Evolutionary conservation across 2,888 invertebrate genomes (phyloP).

Genomic region (Hyles lineata): DNA sequence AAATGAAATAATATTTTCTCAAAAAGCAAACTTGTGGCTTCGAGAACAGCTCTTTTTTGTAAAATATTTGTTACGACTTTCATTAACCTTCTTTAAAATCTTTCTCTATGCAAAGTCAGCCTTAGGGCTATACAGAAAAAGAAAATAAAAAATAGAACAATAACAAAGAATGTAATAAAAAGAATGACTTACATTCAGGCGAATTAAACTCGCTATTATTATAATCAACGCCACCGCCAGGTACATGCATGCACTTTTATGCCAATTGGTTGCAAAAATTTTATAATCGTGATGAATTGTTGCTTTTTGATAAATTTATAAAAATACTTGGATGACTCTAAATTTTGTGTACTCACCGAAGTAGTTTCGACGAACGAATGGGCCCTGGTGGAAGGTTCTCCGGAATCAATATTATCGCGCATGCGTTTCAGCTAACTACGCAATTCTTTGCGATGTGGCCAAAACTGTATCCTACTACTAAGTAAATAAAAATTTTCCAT

Average conservation of each 20-base stretch:
- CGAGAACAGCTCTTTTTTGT: background rate
- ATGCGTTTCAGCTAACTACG: slow-evolving; percentile 62
- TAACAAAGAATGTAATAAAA: slow-evolving; percentile 41
- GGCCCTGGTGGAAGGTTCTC: slow-evolving; percentile 40
- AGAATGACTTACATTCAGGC: slow-evolving; percentile 73
- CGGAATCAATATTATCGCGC: slow-evolving; percentile 66
- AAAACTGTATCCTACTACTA: background rate
- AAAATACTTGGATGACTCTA: slow-evolving; percentile 49
- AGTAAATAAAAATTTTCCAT: too few relatives aligned
- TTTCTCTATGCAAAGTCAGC: background rate
- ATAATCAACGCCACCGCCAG: slow-evolving; percentile 81
- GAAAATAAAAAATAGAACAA: slow-evolving; percentile 24
- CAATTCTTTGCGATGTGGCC: slow-evolving; percentile 34
- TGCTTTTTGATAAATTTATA: slow-evolving; percentile 36
- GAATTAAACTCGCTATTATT: slow-evolving; percentile 79
- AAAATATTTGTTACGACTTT: background rate
- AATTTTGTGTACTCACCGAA: slow-evolving; percentile 73
- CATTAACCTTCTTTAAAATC: background rate
- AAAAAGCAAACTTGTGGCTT: background rate
- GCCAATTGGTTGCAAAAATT: slow-evolving; percentile 41
- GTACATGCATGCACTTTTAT: slow-evolving; percentile 75
- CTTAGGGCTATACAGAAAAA: background rate
- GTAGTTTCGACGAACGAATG: slow-evolving; percentile 68
- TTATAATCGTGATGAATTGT: slow-evolving; percentile 38
- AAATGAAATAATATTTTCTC: background rate